Evolutionary conservation across 2,113 vertebrate species (phyloP).

Genomic region (Odobenus rosmarus): DNA sequence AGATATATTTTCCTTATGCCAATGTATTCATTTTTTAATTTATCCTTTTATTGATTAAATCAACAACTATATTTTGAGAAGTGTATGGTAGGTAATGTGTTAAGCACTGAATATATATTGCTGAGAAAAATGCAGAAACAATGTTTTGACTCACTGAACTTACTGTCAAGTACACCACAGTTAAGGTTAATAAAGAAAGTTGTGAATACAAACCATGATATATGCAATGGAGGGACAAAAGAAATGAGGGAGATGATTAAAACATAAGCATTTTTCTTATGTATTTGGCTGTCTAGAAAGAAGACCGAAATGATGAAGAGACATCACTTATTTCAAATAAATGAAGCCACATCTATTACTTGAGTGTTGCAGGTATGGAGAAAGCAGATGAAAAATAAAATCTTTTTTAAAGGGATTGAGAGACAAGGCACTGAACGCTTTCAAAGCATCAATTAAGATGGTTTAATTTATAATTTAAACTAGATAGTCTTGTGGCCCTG

Average conservation of each 20-base stretch:
- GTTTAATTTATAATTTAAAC: neutral
- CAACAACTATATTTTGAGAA: neutral
- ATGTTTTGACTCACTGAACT: neutral
- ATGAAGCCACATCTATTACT: neutral
- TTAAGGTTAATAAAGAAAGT: neutral
- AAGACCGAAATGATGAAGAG: neutral
- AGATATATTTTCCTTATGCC: neutral
- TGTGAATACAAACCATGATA: neutral
- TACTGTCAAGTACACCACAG: accelerated
- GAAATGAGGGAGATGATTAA: neutral
- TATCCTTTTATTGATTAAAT: neutral
- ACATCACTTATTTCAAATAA: neutral
- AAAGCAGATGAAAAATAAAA: neutral
- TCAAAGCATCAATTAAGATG: neutral
- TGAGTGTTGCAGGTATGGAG: neutral
- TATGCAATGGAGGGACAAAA: neutral
- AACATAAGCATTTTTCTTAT: neutral
- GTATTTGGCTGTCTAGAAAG: neutral
- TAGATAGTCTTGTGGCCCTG: neutral
- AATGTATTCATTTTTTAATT: neutral
- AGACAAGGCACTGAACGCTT: neutral
- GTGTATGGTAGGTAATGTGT: neutral
- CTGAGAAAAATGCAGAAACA: neutral
- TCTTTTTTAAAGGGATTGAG: neutral
- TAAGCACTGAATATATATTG: neutral